Percentiles rank a stretch among this genome's conserved stretches.
These are phyloP conservation scores for Brachyopa scutellaris DNA, from an alignment of 2,888 invertebrate species.

Conservation along the genomic window DNA sequence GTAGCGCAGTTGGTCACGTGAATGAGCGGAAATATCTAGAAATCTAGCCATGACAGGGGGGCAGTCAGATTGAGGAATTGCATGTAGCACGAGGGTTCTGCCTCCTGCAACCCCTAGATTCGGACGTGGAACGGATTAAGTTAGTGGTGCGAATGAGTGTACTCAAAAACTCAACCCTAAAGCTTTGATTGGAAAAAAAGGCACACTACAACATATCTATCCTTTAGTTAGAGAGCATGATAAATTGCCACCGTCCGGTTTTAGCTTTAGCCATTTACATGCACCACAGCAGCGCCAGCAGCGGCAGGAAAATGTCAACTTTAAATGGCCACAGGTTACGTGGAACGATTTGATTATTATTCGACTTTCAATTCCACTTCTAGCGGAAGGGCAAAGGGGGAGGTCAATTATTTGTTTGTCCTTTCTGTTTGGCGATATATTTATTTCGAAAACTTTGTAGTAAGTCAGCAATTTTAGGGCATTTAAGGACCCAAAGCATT, in stretches of 20 bases:
- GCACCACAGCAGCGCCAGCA: no score
- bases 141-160: conserved; percentile 20
- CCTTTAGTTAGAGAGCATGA: conserved; percentile 42
- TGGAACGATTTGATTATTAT: conserved; percentile 13
- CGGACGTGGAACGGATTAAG: conserved; percentile 15
- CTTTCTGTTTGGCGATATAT: no score
- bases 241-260: conserved; percentile 43
- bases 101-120: conserved; percentile 2
- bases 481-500: neutral
- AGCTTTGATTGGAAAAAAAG: no score
- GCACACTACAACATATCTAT: conserved; percentile 25
- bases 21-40: conserved; percentile 7
- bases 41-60: neutral
- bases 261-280: conserved; percentile 44
- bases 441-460: neutral
- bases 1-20: conserved; percentile 45
- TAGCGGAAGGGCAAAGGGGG: no score
- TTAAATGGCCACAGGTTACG: conserved; percentile 20
- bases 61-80: conserved; percentile 48
- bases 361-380: conserved; percentile 23
- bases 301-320: conserved; percentile 29
- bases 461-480: neutral
- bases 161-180: neutral
- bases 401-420: no score
- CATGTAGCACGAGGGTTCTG: conserved; percentile 43